Percentiles rank a stretch among this genome's conserved stretches.
Conservation (phyloP, 2,113 vertebrate species). For the Thymallus thymallus region DNA sequence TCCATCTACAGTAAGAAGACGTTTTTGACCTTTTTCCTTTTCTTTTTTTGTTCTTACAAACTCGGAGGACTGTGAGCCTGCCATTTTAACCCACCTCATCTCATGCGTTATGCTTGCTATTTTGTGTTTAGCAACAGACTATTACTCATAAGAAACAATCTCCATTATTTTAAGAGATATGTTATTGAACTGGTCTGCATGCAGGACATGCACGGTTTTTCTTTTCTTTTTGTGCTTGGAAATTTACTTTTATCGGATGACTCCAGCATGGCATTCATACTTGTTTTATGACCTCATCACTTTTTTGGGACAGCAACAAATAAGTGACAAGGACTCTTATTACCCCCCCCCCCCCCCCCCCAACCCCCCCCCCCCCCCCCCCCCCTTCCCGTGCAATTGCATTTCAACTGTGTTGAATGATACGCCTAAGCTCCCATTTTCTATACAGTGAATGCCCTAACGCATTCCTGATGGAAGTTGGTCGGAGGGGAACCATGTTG, state of each 20-base stretch:
- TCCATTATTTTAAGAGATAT: constrained; percentile 80
- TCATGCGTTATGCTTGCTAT: constrained; percentile 90
- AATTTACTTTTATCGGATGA: constrained; percentile 85
- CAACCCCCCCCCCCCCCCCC: constrained; percentile 55
- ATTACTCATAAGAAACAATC: constrained; percentile 81
- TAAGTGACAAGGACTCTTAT: constrained; percentile 86
- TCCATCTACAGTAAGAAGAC: constrained; percentile 78
- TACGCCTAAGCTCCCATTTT: constrained; percentile 78
- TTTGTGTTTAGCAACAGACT: constrained; percentile 88
- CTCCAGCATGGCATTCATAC: constrained; percentile 95
- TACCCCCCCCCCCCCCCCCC: constrained; percentile 62
- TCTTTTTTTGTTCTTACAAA: constrained; percentile 76
- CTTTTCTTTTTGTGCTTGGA: constrained; percentile 83
- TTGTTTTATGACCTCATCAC: constrained; percentile 87
- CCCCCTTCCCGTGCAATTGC: constrained; percentile 75
- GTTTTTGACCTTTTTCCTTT: constrained; percentile 64
- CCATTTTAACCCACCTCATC: constrained; percentile 89
- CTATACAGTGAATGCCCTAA: constrained; percentile 80
- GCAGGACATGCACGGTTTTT: constrained; percentile 98
- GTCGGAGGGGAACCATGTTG: constrained; percentile 79
- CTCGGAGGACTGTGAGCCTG: constrained; percentile 83
- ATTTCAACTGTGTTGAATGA: constrained; percentile 84
- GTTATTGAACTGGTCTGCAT: constrained; percentile 95
- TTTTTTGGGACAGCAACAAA: constrained; percentile 93
- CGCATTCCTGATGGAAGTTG: constrained; percentile 80